These are phyloP conservation scores for Caradrina clavipalpis DNA, from an alignment of 2,888 invertebrate species.

Conservation along the genomic window DNA sequence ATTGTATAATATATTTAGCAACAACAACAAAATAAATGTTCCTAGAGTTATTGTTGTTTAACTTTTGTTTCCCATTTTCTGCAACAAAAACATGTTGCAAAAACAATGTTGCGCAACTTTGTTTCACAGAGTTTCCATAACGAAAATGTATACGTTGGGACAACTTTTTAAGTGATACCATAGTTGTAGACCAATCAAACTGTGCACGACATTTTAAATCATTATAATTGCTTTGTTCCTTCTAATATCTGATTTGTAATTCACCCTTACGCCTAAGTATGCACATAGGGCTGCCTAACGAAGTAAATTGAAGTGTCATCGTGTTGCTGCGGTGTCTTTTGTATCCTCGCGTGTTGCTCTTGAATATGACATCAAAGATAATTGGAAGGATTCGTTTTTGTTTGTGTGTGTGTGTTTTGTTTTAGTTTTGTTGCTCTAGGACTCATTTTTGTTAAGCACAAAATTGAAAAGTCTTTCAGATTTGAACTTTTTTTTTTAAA, in stretches of 20 bases:
- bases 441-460: neutral
- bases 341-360: constrained; percentile 66
- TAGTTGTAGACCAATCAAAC: neutral
- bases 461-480: no score
- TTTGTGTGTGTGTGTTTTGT: constrained; percentile 19
- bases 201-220: constrained; percentile 7
- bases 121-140: neutral
- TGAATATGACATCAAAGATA: constrained; percentile 76
- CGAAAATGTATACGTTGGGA: neutral
- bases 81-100: no score
- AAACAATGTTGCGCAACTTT: neutral
- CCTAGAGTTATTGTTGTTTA: no score
- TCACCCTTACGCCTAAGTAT: constrained; percentile 77
- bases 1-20: no score
- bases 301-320: constrained; percentile 81
- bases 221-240: constrained; percentile 36
- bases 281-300: constrained; percentile 75
- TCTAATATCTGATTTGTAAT: constrained; percentile 71
- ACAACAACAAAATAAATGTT: no score
- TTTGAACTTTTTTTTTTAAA: neutral
- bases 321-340: constrained; percentile 76
- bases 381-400: constrained; percentile 43
- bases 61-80: no score
- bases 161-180: neutral
- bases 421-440: neutral